Evolutionary conservation across 2,113 vertebrate species (phyloP).

Genomic region (Micronycteris hirsuta): DNA sequence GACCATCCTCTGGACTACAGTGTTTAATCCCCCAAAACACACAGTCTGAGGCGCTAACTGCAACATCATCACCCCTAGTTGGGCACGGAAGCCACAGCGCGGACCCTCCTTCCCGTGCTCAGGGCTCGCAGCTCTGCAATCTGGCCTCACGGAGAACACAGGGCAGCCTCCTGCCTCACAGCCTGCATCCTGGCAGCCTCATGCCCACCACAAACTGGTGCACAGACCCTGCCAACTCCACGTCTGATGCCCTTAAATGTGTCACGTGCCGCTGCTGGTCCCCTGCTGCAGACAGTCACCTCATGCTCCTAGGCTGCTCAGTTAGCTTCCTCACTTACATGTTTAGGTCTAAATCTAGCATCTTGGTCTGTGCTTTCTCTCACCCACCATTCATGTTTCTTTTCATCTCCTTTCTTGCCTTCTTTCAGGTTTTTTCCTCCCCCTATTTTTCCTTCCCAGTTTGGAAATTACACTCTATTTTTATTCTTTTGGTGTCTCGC

Average conservation of each 20-base stretch:
- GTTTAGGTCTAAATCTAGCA: neutral
- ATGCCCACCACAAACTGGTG: neutral
- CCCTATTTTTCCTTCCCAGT: neutral
- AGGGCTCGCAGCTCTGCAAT: neutral
- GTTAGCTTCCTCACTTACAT: rapidly evolving
- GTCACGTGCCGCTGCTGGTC: too few species aligned
- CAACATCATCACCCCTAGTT: rapidly evolving
- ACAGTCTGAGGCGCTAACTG: rapidly evolving
- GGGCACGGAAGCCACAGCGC: rapidly evolving
- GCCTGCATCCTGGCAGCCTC: rapidly evolving
- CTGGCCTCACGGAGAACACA: neutral
- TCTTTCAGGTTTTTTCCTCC: neutral
- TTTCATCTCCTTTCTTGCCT: neutral
- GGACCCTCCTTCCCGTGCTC: rapidly evolving
- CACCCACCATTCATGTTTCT: neutral
- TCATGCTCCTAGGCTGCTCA: neutral
- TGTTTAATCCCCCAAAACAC: neutral
- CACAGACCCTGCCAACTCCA: rapidly evolving
- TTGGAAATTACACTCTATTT: neutral
- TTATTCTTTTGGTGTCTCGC: neutral
- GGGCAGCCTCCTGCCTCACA: neutral
- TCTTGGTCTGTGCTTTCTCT: neutral
- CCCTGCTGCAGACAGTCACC: neutral
- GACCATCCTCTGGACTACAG: neutral
- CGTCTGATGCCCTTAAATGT: too few species aligned